Evolutionary conservation across 2,888 invertebrate genomes (phyloP), one percentile per base, ranked within the genome.

Genomic region (Ophion costatus): DNA sequence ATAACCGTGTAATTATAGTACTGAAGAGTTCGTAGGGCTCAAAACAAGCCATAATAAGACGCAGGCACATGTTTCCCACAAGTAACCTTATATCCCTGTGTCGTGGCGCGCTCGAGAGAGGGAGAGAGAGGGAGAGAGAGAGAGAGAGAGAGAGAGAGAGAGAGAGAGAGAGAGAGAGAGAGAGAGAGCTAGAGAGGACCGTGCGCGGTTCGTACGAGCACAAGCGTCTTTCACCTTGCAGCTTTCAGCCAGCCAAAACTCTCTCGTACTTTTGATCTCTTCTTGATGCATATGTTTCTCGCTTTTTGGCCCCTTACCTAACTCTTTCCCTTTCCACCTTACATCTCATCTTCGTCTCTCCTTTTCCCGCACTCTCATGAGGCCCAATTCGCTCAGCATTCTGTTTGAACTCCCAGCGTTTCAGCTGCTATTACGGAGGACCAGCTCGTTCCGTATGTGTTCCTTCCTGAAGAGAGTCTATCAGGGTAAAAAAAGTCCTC

Each of bases 11-110:
- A 93, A 93, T 93, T 93, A 93, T 92, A 92, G 92, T 91, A 93
- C 92, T 90, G 93, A 93, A 93, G 93, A 93, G 93, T 93, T 93
- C 92, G 91, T 91, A 90, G 92, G 89, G 91, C 92, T 92, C 93
- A 93, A 93, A 93, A 93, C 93, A 93, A 93, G 92, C 93, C 93
- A 92, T 93, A 93, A 93, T 93, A 93, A 93, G 91, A 92, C 92
- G 92, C 89, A 91, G 92, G 92, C 77, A 67, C 92, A 91, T 93
- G 91, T 93, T 93, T 93, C 93, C 93, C 93, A 93, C 93, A 93
- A 93, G 93, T 92, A 93, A 93, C 90, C 90, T 92, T 93, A 93
- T 93, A 93, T 90, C 91, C 91, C 92, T 93, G 93, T 93, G 75
- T 77, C 38, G 66, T 57, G 57, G 57, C 38, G 76, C 67, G 66